Evolutionary conservation across 1,140 invertebrate species (phyloP), one percentile per base, ranked within the genome.

Genomic region (Drosophila subpulchrella): DNA sequence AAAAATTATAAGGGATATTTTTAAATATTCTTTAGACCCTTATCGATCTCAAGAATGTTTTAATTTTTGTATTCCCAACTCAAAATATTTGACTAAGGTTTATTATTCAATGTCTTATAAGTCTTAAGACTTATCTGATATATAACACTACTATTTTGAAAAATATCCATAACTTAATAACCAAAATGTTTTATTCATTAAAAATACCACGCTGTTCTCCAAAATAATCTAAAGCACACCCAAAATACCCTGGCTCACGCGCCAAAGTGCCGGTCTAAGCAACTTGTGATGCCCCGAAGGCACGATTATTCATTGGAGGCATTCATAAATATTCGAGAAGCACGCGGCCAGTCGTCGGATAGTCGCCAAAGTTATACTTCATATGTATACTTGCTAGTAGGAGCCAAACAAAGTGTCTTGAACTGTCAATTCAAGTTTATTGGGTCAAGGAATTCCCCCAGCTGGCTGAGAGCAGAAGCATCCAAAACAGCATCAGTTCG

Each of bases 351-450:
- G 62, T 58, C 46, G 71, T 62, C 53, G 51, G 3, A 30, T 34
- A 41, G 66, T 56, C 67, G 50, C 63, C 63, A 57, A 71, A 68
- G 51, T 34, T 48, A 47, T 58, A 32, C 34, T 32, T n/a, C 17
- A 6, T 15, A 2, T 24, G 0, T 56, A 38, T 66, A 20, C 27
- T 38, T 1, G 7, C 8, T 59, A 15, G 54, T 59, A 13, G 60
- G 56, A 83, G 83, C 72, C 86, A 81, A 90, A 84, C 81, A 78
- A 78, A 85, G 85, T 81, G 78, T 90, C 88, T 91, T 83, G 80
- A 84, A 90, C 88, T 91, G 88, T 91, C 88, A 91, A 76, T 91
- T 91, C 88, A 91, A 91, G 88, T 91, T 91, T 91, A 91, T 91
- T 91, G 82, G 88, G 88, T 91, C 88, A 91, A 91, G 88, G 88